Percentiles rank a stretch among this genome's conserved stretches.
These are phyloP conservation scores for Cyprinodon variegatus DNA, from an alignment of 2,113 vertebrate species.

Conservation along the genomic window DNA sequence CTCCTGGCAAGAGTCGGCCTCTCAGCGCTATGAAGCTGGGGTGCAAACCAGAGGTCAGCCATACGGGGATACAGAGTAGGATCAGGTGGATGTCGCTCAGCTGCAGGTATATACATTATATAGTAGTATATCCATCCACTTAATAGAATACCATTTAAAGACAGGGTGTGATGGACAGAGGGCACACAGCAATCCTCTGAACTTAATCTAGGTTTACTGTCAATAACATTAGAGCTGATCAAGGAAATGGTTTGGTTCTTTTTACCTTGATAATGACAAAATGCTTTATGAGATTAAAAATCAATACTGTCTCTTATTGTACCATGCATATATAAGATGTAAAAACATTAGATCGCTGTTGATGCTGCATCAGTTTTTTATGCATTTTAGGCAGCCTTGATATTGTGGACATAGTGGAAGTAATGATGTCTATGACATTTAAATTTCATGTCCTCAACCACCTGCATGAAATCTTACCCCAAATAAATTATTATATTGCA, in stretches of 20 bases:
- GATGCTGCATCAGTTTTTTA: too few relatives aligned
- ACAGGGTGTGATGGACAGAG: slow-evolving; percentile 29
- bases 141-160: slow-evolving; percentile 49
- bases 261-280: slow-evolving; percentile 60
- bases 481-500: too few relatives aligned
- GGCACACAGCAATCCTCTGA: slow-evolving; percentile 55
- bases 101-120: neutral
- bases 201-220: slow-evolving; percentile 64
- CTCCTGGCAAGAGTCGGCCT: slow-evolving; percentile 56
- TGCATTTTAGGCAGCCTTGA: too few relatives aligned
- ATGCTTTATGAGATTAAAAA: slow-evolving; percentile 61
- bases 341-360: too few relatives aligned
- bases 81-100: neutral
- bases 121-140: slow-evolving; percentile 39
- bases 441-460: slow-evolving; percentile 17
- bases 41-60: slow-evolving; percentile 38
- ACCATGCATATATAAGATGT: neutral
- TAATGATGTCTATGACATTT: too few relatives aligned
- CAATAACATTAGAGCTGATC: slow-evolving; percentile 72
- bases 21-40: slow-evolving; percentile 23
- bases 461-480: neutral
- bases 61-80: slow-evolving; percentile 3
- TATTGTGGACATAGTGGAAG: too few relatives aligned
- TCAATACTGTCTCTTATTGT: slow-evolving; percentile 52
- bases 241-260: slow-evolving; percentile 41